These are phyloP conservation scores for Phoxinus phoxinus DNA, from an alignment of 2,113 vertebrate genomes.

Conservation along the genomic window DNA sequence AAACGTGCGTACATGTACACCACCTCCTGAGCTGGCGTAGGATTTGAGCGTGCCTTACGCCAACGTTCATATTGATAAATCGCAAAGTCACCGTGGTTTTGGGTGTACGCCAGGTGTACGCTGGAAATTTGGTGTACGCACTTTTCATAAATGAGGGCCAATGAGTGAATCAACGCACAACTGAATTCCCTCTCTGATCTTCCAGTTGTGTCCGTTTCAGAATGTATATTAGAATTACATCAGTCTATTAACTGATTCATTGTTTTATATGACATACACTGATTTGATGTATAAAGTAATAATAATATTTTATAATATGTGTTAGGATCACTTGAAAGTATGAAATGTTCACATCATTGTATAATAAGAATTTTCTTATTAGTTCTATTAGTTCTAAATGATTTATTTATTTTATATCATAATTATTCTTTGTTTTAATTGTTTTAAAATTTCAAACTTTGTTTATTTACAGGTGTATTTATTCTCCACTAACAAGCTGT, in stretches of 20 bases:
- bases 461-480: neutral
- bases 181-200: neutral
- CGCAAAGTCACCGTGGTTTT: no score
- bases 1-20: no score
- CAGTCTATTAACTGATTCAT: neutral
- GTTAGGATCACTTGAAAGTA: neutral
- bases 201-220: neutral
- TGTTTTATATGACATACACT: neutral
- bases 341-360: neutral
- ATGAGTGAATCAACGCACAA: neutral
- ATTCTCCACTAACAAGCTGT: neutral
- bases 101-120: no score
- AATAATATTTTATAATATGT: neutral
- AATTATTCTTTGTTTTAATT: neutral
- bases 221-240: neutral
- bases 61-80: no score
- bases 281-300: neutral
- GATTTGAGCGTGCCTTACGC: no score
- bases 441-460: neutral
- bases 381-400: neutral
- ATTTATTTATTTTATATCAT: neutral
- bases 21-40: no score
- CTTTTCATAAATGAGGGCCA: no score
- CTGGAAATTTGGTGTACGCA: no score
- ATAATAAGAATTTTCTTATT: no score